Evolutionary conservation across 2,797 vertebrate species (phyloP).

Genomic region (Enteromius fasciolatus): DNA sequence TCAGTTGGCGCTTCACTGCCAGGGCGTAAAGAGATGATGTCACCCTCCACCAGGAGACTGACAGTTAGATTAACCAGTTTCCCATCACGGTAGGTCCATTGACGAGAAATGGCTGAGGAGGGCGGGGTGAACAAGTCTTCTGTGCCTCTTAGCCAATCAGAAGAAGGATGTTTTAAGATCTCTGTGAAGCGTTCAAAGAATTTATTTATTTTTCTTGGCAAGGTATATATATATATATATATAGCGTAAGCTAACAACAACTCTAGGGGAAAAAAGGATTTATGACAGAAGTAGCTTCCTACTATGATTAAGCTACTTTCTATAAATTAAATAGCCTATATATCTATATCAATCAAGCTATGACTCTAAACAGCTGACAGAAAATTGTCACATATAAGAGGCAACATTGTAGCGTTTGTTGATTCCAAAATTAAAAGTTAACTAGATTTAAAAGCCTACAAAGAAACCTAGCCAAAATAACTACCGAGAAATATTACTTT

Average conservation of each 20-base stretch:
- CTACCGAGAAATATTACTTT: neutral
- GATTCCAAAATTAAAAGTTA: neutral
- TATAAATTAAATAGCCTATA: too few relatives aligned
- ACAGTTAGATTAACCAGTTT: slow-evolving; percentile 24
- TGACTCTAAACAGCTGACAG: neutral
- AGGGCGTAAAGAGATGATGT: slow-evolving; percentile 11
- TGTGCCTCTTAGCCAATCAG: slow-evolving; percentile 34
- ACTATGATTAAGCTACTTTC: neutral
- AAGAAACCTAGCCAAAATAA: neutral
- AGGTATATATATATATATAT: neutral
- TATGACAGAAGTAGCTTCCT: neutral
- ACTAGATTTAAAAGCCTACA: neutral
- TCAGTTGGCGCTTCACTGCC: neutral
- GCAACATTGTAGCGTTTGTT: neutral
- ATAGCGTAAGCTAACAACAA: neutral
- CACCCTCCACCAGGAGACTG: neutral
- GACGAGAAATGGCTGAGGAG: neutral
- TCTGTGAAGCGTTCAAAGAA: slow-evolving; percentile 31
- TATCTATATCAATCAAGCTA: too few relatives aligned
- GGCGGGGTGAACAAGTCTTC: slow-evolving; percentile 11
- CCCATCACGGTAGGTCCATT: slow-evolving; percentile 4
- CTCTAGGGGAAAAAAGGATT: neutral
- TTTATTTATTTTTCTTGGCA: neutral
- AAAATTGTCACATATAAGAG: neutral
- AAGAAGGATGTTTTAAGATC: slow-evolving; percentile 33